Evolutionary conservation across 2,888 invertebrate genomes (phyloP).

Genomic region (Chaetoderma sp.): DNA sequence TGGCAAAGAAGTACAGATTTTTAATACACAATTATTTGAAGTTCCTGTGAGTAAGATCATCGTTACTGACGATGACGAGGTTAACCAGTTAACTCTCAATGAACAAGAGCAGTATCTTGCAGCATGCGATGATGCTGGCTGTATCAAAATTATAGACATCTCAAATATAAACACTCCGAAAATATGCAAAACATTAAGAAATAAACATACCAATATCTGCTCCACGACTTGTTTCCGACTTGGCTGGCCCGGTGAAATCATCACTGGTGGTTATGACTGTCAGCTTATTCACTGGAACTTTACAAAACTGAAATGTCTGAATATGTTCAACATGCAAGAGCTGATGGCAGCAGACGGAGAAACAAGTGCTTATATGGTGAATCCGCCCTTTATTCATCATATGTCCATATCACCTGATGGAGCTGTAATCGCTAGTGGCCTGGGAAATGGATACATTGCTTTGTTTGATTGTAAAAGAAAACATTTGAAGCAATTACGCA

Average conservation of each 20-base stretch:
- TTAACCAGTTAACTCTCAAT: conserved; percentile 61
- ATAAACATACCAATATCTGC: conserved; percentile 66
- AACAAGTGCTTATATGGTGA: conserved; percentile 57
- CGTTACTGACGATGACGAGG: conserved; percentile 50
- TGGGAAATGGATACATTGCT: conserved; percentile 62
- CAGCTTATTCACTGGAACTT: conserved; percentile 67
- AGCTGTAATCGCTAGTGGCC: conserved; percentile 54
- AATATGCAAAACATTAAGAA: conserved; percentile 58
- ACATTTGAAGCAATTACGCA: conserved; percentile 48
- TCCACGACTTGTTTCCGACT: conserved; percentile 59
- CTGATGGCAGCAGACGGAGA: conserved; percentile 47
- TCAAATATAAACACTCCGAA: conserved; percentile 51
- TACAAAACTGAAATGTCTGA: conserved; percentile 52
- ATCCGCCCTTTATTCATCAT: conserved; percentile 64
- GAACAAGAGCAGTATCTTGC: conserved; percentile 61
- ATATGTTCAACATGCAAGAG: conserved; percentile 63
- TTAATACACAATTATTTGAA: conserved; percentile 47
- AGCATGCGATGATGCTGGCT: conserved; percentile 65
- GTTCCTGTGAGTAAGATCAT: conserved; percentile 31
- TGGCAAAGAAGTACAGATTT: conserved; percentile 48
- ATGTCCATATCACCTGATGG: conserved; percentile 48
- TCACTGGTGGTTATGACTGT: conserved; percentile 64
- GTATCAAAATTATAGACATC: conserved; percentile 52
- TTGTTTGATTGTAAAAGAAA: conserved; percentile 55
- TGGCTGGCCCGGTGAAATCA: conserved; percentile 55